Evolutionary conservation across 2,797 vertebrate genomes (phyloP).

Genomic region (Acanthurus lineatus): DNA sequence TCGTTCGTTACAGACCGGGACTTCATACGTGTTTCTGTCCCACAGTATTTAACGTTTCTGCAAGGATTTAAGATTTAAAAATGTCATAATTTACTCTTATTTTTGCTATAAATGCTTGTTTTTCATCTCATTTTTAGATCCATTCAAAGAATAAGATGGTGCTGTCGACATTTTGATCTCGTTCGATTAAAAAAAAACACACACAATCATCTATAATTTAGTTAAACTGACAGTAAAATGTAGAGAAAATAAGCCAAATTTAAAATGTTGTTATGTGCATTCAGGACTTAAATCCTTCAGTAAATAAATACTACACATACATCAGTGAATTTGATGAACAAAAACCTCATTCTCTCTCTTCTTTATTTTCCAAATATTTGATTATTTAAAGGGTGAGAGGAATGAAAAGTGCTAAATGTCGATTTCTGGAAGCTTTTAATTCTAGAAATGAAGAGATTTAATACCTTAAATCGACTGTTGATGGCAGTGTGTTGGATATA

Average conservation of each 20-base stretch:
- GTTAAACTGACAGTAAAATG: not conserved
- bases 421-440: not conserved
- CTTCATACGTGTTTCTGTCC: no score
- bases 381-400: not conserved
- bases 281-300: not conserved
- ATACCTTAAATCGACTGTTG: no score
- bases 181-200: not conserved
- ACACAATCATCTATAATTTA: not conserved
- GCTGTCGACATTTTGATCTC: slow-evolving; percentile 11
- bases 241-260: not conserved
- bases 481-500: not conserved
- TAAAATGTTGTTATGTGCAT: not conserved
- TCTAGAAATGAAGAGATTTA: not conserved
- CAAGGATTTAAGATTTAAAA: not conserved
- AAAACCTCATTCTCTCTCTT: not conserved
- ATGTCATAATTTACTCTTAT: not conserved
- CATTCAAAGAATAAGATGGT: not conserved
- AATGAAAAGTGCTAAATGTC: not conserved
- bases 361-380: slow-evolving; percentile 7
- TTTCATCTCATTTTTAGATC: not conserved
- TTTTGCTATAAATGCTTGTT: not conserved
- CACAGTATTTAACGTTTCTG: not conserved
- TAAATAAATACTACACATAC: not conserved
- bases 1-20: not conserved
- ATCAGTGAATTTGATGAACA: not conserved